Evolutionary conservation across 2,113 vertebrate genomes (phyloP), one percentile per base, ranked within the genome.

Genomic region (Trematocara nigrifrons): DNA sequence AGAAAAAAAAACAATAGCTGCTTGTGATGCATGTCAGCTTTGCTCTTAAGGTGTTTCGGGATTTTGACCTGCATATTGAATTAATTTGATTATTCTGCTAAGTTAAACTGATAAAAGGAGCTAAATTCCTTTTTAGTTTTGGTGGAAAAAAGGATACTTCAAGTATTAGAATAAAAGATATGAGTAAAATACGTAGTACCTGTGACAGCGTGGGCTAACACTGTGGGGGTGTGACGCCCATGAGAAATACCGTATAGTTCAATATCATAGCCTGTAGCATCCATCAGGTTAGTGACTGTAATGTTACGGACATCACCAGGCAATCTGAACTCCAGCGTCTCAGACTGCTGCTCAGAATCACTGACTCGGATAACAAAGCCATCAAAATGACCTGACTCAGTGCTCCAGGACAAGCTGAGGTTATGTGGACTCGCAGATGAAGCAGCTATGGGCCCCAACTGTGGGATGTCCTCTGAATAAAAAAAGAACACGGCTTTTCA

Each of bases 361-460:
- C 90, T 94, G 94, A 97, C 91, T 57, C 91, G 95, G 81, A 96
- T 35, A 53, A 95, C 94, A 91, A 97, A 97, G 89, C 91, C 93
- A 79, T 96, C 95, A 89, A 97, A 96, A 77, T 94, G 93, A 79
- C 96, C 96, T 42, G 95, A 95, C 86, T 92, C 78, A n/a, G 89
- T 92, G 85, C 85, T 95, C 96, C 96, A 97, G 87, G 92, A 92
- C 91, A 97, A 82, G 85, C 91, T 95, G 91, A 97, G 94, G 94
- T 95, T 95, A 91, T 94, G 92, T n/a, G 94, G 95, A 78, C 86
- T 94, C 53, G 64, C 80, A 26, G 95, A 92, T 2, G 94, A 94
- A 83, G 94, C 93, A 31, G 91, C 52, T 92, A 97, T 8, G 49
- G 89, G 57, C 64, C 95, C 96, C 93, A 97, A 93, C 91, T 86